phyloP scores from a whole-genome alignment of 2,888 invertebrate genomes.

The Biston stratarius region DNA sequence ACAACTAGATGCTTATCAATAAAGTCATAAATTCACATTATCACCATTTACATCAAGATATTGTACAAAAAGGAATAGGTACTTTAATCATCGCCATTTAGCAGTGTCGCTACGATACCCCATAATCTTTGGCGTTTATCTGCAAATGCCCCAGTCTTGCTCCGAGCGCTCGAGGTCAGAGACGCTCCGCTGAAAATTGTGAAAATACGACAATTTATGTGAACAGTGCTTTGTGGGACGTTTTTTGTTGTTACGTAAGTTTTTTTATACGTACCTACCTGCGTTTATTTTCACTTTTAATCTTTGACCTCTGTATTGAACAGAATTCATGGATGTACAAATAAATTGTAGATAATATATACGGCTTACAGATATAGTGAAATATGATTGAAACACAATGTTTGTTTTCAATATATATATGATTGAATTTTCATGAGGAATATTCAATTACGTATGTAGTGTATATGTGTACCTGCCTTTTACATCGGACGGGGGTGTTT shows the following conservation, averaged over 20 bases:
- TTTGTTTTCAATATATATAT: conserved; percentile 3
- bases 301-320: conserved; percentile 9
- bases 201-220: conserved; percentile 45
- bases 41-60: conserved; percentile 11
- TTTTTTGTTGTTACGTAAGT: conserved; percentile 31
- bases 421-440: conserved; percentile 14
- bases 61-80: not conserved
- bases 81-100: conserved; percentile 21
- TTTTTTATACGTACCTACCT: conserved; percentile 1
- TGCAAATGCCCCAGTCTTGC: conserved; percentile 58
- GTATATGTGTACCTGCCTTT: not conserved
- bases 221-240: conserved; percentile 41
- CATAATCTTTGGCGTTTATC: conserved; percentile 58
- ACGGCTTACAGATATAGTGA: not conserved
- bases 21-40: conserved; percentile 16
- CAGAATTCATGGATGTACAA: not conserved
- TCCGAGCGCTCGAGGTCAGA: conserved; percentile 54
- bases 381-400: not conserved
- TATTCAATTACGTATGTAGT: conserved; percentile 1
- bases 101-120: conserved; percentile 45
- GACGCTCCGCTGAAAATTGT: conserved; percentile 49
- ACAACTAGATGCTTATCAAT: conserved; percentile 4
- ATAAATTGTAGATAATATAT: not conserved
- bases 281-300: conserved; percentile 5
- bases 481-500: not conserved